Base-by-base conservation (phyloP, 2,113 vertebrate species). In the Eulemur rufifrons region DNA sequence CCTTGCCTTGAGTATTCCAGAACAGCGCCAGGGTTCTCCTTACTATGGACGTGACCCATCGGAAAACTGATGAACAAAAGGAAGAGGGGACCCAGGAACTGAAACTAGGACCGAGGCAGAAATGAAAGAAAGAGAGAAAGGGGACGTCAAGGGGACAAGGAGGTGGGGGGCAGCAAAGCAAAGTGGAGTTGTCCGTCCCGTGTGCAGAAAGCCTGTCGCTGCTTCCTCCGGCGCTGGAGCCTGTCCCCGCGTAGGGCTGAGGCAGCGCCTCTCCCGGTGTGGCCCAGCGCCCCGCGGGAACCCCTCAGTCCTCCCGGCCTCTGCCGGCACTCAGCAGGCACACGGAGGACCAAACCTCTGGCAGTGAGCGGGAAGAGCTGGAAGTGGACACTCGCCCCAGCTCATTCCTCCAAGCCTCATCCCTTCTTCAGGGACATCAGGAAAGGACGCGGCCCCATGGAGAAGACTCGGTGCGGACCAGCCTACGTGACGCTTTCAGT, bases 381-480 rank as follows among this genome's bases (percentile, higher is more conserved):
- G 34, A 66, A 52, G 61, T 3, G 3, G 50, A 32, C 14, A 20
- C 27, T 39, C 32, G 39, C 1, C 59, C 11, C 9, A 32, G 32
- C 68, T 84, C 47, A 1, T 27, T 47, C 39, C 81, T 74, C n/a
- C 39, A 23, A 25, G 29, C 27, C n/a, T 34, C 25, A 8, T n/a
- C 42, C 56, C 39, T 27, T 3, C 20, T 2, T 0, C 3, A 17
- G 27, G 56, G 25, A 0, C 18, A 12, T 0, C 8, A 32, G 45
- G 20, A 54, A 92, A 39, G 61, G 27, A 20, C 0, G 0, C 21
- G 20, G 59, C 0, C 2, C 59, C 23, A 2, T 1, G 2, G 27
- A 21, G 45, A 39, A 54, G 11, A 3, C 20, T 8, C 3, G 18
- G 54, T 12, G 0, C 0, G 0, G 0, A 47, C 54, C 52, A 13